phyloP scores from a whole-genome alignment of 2,888 invertebrate genomes.

The Nomada fabriciana region DNA sequence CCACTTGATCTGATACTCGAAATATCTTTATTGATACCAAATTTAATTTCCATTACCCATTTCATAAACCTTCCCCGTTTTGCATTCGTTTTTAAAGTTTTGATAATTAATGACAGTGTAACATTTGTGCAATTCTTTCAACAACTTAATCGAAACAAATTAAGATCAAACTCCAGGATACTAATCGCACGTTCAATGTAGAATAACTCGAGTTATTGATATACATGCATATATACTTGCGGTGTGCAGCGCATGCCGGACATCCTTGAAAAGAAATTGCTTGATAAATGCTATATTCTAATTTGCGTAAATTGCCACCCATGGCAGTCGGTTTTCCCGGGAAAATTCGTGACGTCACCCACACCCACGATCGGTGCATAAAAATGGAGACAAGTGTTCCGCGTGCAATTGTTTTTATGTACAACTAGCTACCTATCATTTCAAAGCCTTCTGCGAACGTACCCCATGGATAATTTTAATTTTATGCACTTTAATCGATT shows the following conservation, averaged over 20 bases:
- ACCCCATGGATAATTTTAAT: constrained; percentile 4
- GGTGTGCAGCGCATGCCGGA: background rate
- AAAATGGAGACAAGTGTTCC: background rate
- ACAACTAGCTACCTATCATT: background rate
- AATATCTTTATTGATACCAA: too few relatives aligned
- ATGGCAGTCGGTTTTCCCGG: constrained; percentile 31
- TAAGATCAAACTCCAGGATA: background rate
- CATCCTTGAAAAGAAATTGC: background rate
- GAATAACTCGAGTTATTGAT: too few relatives aligned
- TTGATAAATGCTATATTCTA: constrained; percentile 29
- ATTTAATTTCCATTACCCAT: too few relatives aligned
- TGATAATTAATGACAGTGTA: too few relatives aligned
- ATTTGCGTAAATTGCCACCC: constrained; percentile 25
- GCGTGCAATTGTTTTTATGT: constrained; percentile 1
- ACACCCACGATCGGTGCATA: constrained; percentile 22
- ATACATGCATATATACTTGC: too few relatives aligned
- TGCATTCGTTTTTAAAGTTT: too few relatives aligned
- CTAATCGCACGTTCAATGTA: too few relatives aligned
- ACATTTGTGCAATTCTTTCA: too few relatives aligned
- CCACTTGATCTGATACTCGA: too few relatives aligned
- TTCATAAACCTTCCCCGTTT: too few relatives aligned
- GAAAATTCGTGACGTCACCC: constrained; percentile 51
- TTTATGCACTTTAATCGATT: background rate
- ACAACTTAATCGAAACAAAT: background rate
- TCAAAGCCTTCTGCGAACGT: background rate